These are phyloP conservation scores for Carassius carassius DNA, from an alignment of 2,113 vertebrate species.

Conservation along the genomic window DNA sequence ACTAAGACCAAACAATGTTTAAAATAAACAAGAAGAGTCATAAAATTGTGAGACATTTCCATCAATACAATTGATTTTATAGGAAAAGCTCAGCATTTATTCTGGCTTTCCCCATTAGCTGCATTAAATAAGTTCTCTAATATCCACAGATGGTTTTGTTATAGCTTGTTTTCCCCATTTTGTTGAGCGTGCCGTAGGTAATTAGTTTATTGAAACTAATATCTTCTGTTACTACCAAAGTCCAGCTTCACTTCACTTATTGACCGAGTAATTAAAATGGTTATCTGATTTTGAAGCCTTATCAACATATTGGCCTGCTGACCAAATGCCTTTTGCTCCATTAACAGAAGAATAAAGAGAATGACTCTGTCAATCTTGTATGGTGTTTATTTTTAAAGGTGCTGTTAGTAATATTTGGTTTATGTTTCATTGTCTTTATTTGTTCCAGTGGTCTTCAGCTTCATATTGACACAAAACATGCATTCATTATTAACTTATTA, in stretches of 20 bases:
- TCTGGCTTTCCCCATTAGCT: slow-evolving; percentile 11
- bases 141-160: slow-evolving; percentile 41
- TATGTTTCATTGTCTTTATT: background rate
- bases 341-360: slow-evolving; percentile 38
- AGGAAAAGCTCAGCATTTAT: slow-evolving; percentile 34
- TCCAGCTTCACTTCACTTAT: slow-evolving; percentile 50
- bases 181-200: slow-evolving; percentile 44
- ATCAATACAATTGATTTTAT: slow-evolving; percentile 42
- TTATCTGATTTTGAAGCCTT: slow-evolving; percentile 31
- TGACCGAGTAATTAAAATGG: slow-evolving; percentile 41
- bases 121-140: slow-evolving; percentile 46
- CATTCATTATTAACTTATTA: background rate
- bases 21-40: slow-evolving; percentile 34
- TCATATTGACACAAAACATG: background rate
- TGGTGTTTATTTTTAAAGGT: slow-evolving; percentile 13
- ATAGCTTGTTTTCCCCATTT: slow-evolving; percentile 48
- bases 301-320: slow-evolving; percentile 42
- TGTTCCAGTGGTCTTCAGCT: background rate
- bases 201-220: slow-evolving; percentile 58
- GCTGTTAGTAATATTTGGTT: background rate
- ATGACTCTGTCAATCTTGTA: background rate
- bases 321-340: slow-evolving; percentile 30
- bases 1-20: slow-evolving; percentile 29
- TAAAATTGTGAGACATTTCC: slow-evolving; percentile 16
- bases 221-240: slow-evolving; percentile 44